These are phyloP conservation scores for Maconellicoccus hirsutus DNA, from an alignment of 1,140 invertebrate genomes.

Conservation along the genomic window DNA sequence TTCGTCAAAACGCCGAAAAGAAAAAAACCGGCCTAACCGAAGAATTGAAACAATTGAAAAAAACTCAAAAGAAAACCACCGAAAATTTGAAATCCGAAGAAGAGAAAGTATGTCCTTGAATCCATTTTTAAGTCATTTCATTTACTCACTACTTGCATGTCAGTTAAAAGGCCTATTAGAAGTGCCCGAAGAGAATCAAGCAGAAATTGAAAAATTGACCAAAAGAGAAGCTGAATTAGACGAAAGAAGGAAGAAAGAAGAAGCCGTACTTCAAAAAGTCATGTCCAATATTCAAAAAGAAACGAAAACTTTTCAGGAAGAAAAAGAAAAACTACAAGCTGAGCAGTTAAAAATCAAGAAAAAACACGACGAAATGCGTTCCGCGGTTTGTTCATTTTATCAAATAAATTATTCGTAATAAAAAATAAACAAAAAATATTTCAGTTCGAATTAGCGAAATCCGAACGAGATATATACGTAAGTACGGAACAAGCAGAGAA, in stretches of 20 bases:
- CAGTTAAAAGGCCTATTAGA: constrained; percentile 40
- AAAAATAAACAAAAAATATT: constrained; percentile 19
- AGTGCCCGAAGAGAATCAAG: constrained; percentile 53
- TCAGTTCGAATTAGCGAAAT: constrained; percentile 59
- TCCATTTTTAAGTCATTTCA: background rate
- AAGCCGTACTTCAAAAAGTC: constrained; percentile 40
- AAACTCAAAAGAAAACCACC: constrained; percentile 51
- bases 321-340: constrained; percentile 51
- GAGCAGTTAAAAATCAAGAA: constrained; percentile 56
- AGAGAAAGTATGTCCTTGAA: constrained; percentile 28
- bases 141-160: constrained; percentile 16
- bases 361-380: constrained; percentile 59
- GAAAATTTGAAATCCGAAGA: constrained; percentile 40
- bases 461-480: constrained; percentile 67
- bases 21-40: constrained; percentile 49
- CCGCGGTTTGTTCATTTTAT: constrained; percentile 38
- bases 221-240: constrained; percentile 12
- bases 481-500: constrained; percentile 64
- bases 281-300: constrained; percentile 40
- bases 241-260: constrained; percentile 36
- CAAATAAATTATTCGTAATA: constrained; percentile 20
- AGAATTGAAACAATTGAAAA: constrained; percentile 48
- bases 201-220: constrained; percentile 42
- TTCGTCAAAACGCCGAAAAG: constrained; percentile 32
- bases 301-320: constrained; percentile 41